These are phyloP conservation scores for Fulmarus glacialis DNA, from an alignment of 2,113 vertebrate genomes.

Conservation along the genomic window DNA sequence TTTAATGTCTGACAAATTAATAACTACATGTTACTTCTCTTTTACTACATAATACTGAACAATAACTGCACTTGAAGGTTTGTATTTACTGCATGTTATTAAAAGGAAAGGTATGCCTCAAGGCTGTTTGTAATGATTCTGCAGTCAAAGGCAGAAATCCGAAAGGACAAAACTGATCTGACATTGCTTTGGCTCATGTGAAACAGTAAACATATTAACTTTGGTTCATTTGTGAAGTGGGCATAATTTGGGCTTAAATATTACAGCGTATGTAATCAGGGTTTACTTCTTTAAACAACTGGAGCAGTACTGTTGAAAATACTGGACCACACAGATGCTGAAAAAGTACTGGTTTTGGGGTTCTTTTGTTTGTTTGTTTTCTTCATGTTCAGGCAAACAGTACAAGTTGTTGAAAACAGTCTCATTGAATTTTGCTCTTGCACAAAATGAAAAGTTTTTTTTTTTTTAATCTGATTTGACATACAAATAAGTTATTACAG, in stretches of 20 bases:
- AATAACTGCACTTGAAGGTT: constrained; percentile 35
- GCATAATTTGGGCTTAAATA: constrained; percentile 44
- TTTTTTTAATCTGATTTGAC: not conserved
- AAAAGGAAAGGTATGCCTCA: constrained; percentile 56
- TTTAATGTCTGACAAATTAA: constrained; percentile 70
- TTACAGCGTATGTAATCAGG: not conserved
- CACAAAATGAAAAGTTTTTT: not conserved
- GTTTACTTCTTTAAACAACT: not conserved
- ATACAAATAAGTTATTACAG: not conserved
- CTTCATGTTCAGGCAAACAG: not conserved
- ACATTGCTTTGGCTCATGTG: constrained; percentile 22
- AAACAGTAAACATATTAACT: constrained; percentile 45
- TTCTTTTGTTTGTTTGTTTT: not conserved
- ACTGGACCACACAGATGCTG: not conserved
- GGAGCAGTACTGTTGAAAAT: not conserved
- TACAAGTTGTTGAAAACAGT: not conserved
- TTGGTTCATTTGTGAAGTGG: constrained; percentile 28
- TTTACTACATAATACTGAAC: constrained; percentile 34
- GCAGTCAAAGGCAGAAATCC: constrained; percentile 52
- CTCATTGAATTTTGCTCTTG: fast-evolving
- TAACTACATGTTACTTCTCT: constrained; percentile 57
- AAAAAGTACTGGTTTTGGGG: not conserved
- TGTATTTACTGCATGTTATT: constrained; percentile 52
- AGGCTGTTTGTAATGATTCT: constrained; percentile 58
- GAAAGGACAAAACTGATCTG: constrained; percentile 36